Percentiles rank a stretch among this genome's conserved stretches.
phyloP scores from a whole-genome alignment of 92 coral and sea anemone species.

The Micromussa lordhowensis region DNA sequence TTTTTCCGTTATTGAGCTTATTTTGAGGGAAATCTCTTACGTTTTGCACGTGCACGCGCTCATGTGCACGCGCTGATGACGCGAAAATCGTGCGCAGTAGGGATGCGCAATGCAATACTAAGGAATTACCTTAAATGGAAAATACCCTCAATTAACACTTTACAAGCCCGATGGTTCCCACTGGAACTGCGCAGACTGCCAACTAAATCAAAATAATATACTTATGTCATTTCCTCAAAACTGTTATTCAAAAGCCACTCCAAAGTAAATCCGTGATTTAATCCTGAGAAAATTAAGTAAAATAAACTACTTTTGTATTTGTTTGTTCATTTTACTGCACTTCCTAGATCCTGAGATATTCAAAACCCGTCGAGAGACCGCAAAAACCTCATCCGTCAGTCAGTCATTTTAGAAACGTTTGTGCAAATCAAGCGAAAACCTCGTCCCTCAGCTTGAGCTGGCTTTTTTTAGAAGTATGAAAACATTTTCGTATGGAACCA shows the following conservation, averaged over 20 bases:
- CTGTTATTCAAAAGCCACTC: not conserved
- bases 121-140: no score
- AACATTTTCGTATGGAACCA: not conserved
- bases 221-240: not conserved
- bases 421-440: not conserved
- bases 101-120: no score
- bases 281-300: not conserved
- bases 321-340: not conserved
- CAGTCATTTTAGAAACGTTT: not conserved
- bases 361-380: not conserved
- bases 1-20: no score
- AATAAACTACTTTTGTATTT: not conserved
- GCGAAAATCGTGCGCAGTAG: no score
- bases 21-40: no score
- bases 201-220: no score
- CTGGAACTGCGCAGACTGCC: no score
- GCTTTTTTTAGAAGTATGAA: not conserved
- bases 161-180: not conserved
- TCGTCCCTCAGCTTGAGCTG: not conserved
- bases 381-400: not conserved
- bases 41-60: no score
- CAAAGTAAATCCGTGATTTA: not conserved
- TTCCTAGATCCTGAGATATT: not conserved
- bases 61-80: no score
- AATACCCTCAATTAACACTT: not conserved